phyloP scores from a whole-genome alignment of 2,797 vertebrate species.

The Sebastes elongatus region DNA sequence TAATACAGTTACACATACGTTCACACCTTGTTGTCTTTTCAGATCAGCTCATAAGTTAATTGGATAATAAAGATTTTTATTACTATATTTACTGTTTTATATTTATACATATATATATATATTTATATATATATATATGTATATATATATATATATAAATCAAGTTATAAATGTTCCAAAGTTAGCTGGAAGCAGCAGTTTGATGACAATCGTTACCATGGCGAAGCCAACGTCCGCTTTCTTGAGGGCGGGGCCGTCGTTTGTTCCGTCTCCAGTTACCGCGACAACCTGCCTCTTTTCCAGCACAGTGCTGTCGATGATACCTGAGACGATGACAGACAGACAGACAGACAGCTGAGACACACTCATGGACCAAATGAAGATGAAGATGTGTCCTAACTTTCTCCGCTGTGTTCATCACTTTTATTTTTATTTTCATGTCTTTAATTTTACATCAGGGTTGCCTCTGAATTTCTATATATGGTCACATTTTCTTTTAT shows the following conservation, averaged over 20 bases:
- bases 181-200: neutral
- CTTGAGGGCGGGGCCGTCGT: constrained; percentile 97
- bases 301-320: constrained; percentile 94
- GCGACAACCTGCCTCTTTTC: constrained; percentile 97
- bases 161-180: neutral
- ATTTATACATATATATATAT: too few species aligned
- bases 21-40: neutral
- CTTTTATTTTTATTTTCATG: neutral
- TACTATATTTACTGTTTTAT: neutral
- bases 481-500: neutral
- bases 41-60: neutral
- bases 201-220: constrained; percentile 84
- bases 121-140: too few species aligned
- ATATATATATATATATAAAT: neutral
- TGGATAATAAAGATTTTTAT: neutral
- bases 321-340: constrained; percentile 80
- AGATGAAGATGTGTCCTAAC: neutral
- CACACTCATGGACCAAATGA: neutral
- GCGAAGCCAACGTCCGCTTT: constrained; percentile 98
- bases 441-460: neutral
- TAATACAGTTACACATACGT: neutral
- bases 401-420: neutral
- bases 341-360: neutral
- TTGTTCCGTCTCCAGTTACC: constrained; percentile 97
- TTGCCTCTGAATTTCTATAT: neutral